A percentile compares a stretch with the other conserved stretches of the same genome.
These are phyloP conservation scores for Nematopogon swammerdamellus DNA, from an alignment of 2,888 invertebrate genomes.

Conservation along the genomic window DNA sequence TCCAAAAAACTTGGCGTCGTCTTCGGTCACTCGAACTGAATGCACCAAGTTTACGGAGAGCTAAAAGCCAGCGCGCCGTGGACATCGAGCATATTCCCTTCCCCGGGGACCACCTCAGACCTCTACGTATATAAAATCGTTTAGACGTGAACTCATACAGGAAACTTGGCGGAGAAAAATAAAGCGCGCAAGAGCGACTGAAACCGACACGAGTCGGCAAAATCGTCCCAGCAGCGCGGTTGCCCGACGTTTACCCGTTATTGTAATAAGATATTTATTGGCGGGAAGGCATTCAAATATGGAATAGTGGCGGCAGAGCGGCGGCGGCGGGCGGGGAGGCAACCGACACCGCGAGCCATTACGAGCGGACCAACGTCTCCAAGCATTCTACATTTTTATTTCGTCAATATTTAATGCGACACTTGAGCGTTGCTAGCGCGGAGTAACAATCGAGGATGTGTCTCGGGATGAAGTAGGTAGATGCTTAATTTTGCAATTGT, in stretches of 20 bases:
- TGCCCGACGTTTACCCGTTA: conserved; percentile 26
- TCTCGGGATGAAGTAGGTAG: too few species aligned
- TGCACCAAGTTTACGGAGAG: too few species aligned
- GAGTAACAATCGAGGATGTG: too few species aligned
- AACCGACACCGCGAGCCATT: conserved; percentile 30
- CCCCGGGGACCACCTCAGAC: too few species aligned
- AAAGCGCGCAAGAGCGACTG: background rate
- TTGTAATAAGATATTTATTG: conserved; percentile 56
- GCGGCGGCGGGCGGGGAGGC: conserved; percentile 2
- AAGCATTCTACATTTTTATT: conserved; percentile 51
- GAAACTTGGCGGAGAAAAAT: background rate
- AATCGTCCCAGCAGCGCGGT: background rate
- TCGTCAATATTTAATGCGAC: conserved; percentile 54
- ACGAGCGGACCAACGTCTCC: conserved; percentile 26
- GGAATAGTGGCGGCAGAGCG: conserved; percentile 20
- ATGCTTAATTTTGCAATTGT: too few species aligned
- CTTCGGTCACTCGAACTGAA: too few species aligned
- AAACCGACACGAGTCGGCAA: background rate
- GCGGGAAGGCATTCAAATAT: conserved; percentile 43
- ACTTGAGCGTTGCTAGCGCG: conserved; percentile 6
- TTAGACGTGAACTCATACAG: too few species aligned
- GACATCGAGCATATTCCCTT: too few species aligned
- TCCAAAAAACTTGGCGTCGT: too few species aligned
- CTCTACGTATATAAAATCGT: too few species aligned
- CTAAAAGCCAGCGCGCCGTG: too few species aligned